Evolutionary conservation across 2,113 vertebrate species (phyloP).

Genomic region (Thryonomys swinderianus): DNA sequence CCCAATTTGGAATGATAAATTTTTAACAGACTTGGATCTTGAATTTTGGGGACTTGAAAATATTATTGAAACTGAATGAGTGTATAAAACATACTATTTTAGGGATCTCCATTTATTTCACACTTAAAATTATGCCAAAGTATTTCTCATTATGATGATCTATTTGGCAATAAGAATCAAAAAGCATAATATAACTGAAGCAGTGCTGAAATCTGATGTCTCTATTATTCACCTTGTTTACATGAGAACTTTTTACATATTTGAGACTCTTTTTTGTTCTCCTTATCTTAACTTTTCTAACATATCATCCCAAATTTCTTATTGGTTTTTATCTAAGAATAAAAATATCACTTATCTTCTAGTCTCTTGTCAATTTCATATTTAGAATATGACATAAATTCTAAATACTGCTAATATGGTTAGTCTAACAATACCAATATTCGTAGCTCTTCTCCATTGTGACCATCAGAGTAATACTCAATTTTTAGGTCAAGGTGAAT

Average conservation of each 20-base stretch:
- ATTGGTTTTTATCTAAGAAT: not conserved
- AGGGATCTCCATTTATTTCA: slow-evolving; percentile 26
- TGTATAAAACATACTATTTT: slow-evolving; percentile 51
- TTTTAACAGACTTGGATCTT: slow-evolving; percentile 16
- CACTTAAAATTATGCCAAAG: not conserved
- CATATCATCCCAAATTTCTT: not conserved
- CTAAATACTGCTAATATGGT: not conserved
- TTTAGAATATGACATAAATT: slow-evolving; percentile 17
- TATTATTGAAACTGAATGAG: not conserved
- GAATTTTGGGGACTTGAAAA: not conserved
- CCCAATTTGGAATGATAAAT: slow-evolving; percentile 20
- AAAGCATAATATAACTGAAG: slow-evolving; percentile 36
- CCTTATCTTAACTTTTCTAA: slow-evolving; percentile 27
- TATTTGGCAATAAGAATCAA: not conserved
- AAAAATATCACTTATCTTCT: slow-evolving; percentile 22
- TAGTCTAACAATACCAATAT: not conserved
- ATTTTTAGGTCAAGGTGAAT: not conserved
- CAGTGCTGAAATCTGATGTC: not conserved
- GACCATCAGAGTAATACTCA: not conserved
- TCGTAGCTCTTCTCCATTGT: not conserved
- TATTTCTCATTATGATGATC: slow-evolving; percentile 22
- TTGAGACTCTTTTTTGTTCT: not conserved
- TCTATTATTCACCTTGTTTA: not conserved
- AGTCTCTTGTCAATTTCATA: not conserved
- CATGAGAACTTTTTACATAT: not conserved